phyloP scores from a whole-genome alignment of 1,140 invertebrate genomes.

The Paraescarpia echinospica region DNA sequence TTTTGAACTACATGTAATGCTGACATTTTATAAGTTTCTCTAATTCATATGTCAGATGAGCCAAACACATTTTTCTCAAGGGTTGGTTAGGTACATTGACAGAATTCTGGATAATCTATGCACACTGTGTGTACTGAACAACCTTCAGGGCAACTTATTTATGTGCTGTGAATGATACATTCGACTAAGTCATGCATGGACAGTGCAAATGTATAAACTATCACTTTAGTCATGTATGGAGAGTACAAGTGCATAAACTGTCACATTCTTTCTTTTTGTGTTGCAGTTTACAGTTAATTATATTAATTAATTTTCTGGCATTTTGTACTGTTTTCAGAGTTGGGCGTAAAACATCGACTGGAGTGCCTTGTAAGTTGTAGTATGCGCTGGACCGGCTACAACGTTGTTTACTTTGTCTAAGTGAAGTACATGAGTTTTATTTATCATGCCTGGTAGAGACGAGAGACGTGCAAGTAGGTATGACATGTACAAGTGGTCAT shows the following conservation, averaged over 20 bases:
- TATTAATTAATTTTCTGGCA: not conserved
- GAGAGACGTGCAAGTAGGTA: not conserved
- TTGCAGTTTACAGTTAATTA: not conserved
- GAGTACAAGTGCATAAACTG: not conserved
- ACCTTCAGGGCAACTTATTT: not conserved
- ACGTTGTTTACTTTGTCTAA: not conserved
- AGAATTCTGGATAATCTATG: not conserved
- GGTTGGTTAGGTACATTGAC: not conserved
- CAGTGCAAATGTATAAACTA: not conserved
- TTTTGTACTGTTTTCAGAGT: not conserved
- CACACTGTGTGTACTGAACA: not conserved
- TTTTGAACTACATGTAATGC: not conserved
- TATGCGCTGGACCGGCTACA: not conserved
- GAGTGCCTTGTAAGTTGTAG: no score
- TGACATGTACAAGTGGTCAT: not conserved
- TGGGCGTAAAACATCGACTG: not conserved
- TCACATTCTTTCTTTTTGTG: not conserved
- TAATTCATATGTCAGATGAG: not conserved
- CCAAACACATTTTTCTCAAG: not conserved
- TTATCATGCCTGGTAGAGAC: not conserved
- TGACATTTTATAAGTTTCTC: not conserved
- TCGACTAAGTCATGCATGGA: not conserved
- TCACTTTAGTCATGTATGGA: not conserved
- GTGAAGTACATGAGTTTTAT: not conserved
- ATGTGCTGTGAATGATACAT: not conserved